Evolutionary conservation across 2,797 vertebrate genomes (phyloP).

Genomic region (Rhabdophis nuchalis): DNA sequence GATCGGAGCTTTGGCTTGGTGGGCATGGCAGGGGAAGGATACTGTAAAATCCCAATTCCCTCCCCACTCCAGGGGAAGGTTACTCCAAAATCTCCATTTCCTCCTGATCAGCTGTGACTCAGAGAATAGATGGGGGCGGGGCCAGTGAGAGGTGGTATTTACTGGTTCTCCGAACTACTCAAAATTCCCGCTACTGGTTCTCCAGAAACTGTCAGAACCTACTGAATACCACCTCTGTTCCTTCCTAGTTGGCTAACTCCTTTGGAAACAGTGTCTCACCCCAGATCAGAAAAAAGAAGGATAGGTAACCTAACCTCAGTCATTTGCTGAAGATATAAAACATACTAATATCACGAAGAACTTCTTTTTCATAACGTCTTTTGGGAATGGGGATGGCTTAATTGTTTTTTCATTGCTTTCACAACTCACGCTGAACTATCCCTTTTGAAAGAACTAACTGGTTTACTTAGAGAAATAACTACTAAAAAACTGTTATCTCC

Average conservation of each 20-base stretch:
- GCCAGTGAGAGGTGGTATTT: too few species aligned
- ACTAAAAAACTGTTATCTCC: not conserved
- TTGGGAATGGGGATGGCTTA: not conserved
- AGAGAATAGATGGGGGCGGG: too few species aligned
- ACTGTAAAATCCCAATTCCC: too few species aligned
- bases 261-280: not conserved
- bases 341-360: not conserved
- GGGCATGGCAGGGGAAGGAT: too few species aligned
- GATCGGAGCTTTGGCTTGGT: too few species aligned
- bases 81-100: too few species aligned
- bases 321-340: not conserved
- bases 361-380: not conserved
- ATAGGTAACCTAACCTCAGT: not conserved
- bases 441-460: constrained; percentile 18
- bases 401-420: not conserved
- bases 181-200: too few species aligned
- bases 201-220: too few species aligned
- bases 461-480: not conserved
- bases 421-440: not conserved
- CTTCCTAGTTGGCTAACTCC: not conserved
- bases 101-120: too few species aligned
- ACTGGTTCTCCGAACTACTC: too few species aligned
- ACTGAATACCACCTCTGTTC: too few species aligned
- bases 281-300: not conserved
- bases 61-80: too few species aligned